Evolutionary conservation across 30 jellyfish, hydroid and myxozoan species (phyloP).

Genomic region (Hydractinia symbiolongicarpus): DNA sequence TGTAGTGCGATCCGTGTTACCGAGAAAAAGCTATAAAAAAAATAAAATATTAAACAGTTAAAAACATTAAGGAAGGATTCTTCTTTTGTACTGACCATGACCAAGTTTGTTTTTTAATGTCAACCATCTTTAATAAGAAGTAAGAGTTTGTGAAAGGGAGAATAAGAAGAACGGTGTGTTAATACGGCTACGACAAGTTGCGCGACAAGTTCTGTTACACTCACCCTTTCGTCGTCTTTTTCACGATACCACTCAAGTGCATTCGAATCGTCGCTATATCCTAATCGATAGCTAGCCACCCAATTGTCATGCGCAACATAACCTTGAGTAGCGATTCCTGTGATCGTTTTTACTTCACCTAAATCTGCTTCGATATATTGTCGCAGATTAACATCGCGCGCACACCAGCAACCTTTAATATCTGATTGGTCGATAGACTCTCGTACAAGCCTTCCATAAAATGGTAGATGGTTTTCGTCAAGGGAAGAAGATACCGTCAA

Average conservation of each 20-base stretch:
- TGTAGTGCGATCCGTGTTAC: constrained; percentile 66
- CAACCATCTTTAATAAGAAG: too few relatives aligned
- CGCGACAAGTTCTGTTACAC: background rate
- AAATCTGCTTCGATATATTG: constrained; percentile 92
- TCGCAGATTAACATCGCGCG: constrained; percentile 90
- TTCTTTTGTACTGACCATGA: too few relatives aligned
- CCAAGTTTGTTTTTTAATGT: too few relatives aligned
- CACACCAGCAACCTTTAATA: constrained; percentile 97
- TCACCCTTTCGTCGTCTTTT: constrained; percentile 87
- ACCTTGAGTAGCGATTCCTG: constrained; percentile 77
- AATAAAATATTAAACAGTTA: background rate
- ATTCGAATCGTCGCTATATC: constrained; percentile 88
- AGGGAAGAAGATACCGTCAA: constrained; percentile 72
- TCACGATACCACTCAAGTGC: constrained; percentile 97
- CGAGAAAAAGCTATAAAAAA: constrained; percentile 58
- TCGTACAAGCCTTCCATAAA: constrained; percentile 86
- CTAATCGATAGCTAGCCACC: constrained; percentile 96
- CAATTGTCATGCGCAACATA: constrained; percentile 95
- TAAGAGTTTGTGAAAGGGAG: too few relatives aligned
- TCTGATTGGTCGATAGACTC: constrained; percentile 87
- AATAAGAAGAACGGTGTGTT: too few relatives aligned
- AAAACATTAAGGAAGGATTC: too few relatives aligned
- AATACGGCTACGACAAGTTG: too few relatives aligned
- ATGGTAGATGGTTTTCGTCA: constrained; percentile 61
- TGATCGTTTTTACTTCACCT: constrained; percentile 89